Evolutionary conservation across 2,113 vertebrate genomes (phyloP).

Genomic region (Brachionichthys hirsutus): DNA sequence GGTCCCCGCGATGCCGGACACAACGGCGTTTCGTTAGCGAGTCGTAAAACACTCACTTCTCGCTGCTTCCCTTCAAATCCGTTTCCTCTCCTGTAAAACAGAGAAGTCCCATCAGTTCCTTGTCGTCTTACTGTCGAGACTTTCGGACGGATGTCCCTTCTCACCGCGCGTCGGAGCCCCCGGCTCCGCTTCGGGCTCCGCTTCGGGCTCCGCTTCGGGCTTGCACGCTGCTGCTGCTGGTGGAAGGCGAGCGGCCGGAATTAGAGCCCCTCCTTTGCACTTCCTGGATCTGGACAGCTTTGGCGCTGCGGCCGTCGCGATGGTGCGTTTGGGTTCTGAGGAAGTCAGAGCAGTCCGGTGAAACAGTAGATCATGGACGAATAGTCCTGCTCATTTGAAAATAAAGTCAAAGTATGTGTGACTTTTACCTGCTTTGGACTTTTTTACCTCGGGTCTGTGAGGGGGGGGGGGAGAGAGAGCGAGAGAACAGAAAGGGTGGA

Average conservation of each 20-base stretch:
- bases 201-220: no score
- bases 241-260: no score
- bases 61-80: slow-evolving; percentile 8
- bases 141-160: not conserved
- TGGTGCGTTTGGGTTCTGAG: slow-evolving; percentile 14
- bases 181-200: slow-evolving; percentile 16
- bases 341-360: not conserved
- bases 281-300: slow-evolving; percentile 29
- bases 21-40: not conserved
- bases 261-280: slow-evolving; percentile 6
- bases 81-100: slow-evolving; percentile 21
- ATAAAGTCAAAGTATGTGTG: no score
- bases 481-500: no score
- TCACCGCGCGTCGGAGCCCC: slow-evolving; percentile 22
- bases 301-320: not conserved
- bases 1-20: no score
- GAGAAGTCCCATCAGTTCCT: not conserved
- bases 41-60: slow-evolving; percentile 27
- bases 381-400: not conserved
- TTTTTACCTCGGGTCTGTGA: slow-evolving; percentile 26
- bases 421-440: slow-evolving; percentile 28
- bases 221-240: slow-evolving; percentile 17
- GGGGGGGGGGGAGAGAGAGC: not conserved
- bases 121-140: not conserved
- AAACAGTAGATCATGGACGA: not conserved